Evolutionary conservation across 1,140 invertebrate genomes (phyloP), one percentile per base, ranked within the genome.

Genomic region (Euglossa dilemma): DNA sequence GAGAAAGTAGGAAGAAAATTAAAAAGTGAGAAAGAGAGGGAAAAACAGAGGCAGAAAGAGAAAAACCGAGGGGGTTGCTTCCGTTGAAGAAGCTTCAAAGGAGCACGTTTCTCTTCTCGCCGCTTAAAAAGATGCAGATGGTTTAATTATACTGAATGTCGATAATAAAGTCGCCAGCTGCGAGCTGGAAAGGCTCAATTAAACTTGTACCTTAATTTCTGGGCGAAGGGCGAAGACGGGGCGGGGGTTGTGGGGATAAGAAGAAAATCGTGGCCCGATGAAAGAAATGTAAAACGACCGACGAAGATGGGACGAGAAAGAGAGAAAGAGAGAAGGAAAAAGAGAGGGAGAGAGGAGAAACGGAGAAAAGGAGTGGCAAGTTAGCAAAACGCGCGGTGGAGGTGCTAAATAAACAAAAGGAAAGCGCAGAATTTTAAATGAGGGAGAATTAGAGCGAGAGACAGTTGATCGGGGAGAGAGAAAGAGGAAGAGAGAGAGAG

Each of bases 161-260:
- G 82, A 91, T 91, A 89, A 91, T 91, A 91, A 91, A 90, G 87
- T 91, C 87, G 85, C 85, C 88, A 90, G 89, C 90, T 90, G 90
- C 77, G 83, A 83, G 69, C 83, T 73, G 87, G 43, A 85, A 75
- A 86, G 80, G 85, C 84, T 89, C 85, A 87, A 91, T 91, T 91
- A 89, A 91, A 91, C 84, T 80, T 83, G 85, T 89, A 79, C 52
- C 76, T 78, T 85, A 84, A 89, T 84, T 79, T 80, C 78, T 81
- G 76, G 25, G 71, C 61, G 73, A n/a, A 4, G 67, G 43, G 20
- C 43, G 11, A 25, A 28, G 52, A 57, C 2, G 23, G 11, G 47
- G 16, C 23, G 52, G 56, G 25, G 71, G n/a, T 52, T n/a, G 61
- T 52, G 64, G 36, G 47, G 63, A 76, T 74, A 43, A 76, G 71